Conservation (phyloP, 2,888 invertebrate genomes). For the Melanargia galathea region DNA sequence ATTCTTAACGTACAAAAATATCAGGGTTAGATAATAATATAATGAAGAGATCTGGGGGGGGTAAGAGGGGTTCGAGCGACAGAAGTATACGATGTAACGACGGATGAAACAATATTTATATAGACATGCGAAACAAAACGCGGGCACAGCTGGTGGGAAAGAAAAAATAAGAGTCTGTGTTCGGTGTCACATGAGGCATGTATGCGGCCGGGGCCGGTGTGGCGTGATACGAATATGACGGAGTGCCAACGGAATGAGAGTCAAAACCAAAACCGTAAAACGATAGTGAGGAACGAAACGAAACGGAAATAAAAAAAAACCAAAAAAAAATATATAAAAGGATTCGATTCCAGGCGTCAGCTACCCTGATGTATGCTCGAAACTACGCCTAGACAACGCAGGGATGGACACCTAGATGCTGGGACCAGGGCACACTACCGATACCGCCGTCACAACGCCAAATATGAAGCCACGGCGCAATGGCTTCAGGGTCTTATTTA, state of each 20-base stretch:
- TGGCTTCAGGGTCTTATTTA: slow-evolving; percentile 45
- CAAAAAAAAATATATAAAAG: no score
- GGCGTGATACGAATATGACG: slow-evolving; percentile 76
- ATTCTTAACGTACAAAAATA: slow-evolving; percentile 2
- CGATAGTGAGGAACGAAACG: slow-evolving; percentile 54
- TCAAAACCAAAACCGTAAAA: slow-evolving; percentile 49
- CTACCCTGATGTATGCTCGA: slow-evolving; percentile 63
- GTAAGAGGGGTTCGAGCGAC: slow-evolving; percentile 25
- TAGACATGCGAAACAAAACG: slow-evolving; percentile 39
- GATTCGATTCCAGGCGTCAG: slow-evolving; percentile 62
- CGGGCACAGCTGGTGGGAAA: slow-evolving; percentile 37
- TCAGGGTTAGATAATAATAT: slow-evolving; percentile 19
- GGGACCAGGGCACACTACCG: slow-evolving; percentile 51
- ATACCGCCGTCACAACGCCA: slow-evolving; percentile 48
- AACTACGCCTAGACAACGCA: slow-evolving; percentile 70
- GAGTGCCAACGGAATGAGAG: slow-evolving; percentile 63
- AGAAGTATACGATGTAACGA: slow-evolving; percentile 41
- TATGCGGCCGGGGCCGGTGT: slow-evolving; percentile 65
- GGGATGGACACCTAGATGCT: slow-evolving; percentile 58
- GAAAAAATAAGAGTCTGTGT: slow-evolving; percentile 54
- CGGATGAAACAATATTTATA: slow-evolving; percentile 42
- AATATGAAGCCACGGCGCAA: slow-evolving; percentile 48
- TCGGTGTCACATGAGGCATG: slow-evolving; percentile 68
- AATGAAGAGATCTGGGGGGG: slow-evolving; percentile 7
- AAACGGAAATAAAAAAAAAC: no score